Base-by-base conservation (phyloP, 1,140 invertebrate species). In the Macrotrachela quadricornifera region DNA sequence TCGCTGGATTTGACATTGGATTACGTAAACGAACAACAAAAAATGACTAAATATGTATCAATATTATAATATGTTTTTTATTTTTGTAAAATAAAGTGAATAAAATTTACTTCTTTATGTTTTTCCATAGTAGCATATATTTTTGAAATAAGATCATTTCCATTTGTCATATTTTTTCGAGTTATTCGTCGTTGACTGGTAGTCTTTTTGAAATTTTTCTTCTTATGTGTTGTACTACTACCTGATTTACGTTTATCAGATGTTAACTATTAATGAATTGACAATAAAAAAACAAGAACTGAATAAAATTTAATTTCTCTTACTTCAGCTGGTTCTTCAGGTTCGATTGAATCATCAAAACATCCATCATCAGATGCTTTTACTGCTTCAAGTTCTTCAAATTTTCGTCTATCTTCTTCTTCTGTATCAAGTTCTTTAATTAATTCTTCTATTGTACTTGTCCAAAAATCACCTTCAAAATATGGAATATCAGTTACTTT, bases 401-500 rank as follows among this genome's bases (percentile, higher is more conserved):
- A 81, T 63, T 87, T 85, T 48, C 21, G 21, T 30, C 85, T 76
- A 30, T 30, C 21, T 30, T 30, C 21, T 66, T 91, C 87, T 68
- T 95, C 88, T 51, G 61, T 58, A 49, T 67, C 60, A 56, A 95
- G 73, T 69, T 96, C 91, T 67, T 92, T 92, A 55, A 99, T 97
- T 65, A 85, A 90, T 66, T 97, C 92, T 73, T 99, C 94, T 10
- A 99, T 73, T 11, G 96, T 87, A 71, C 96, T 96, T 10, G 94
- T 92, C 94, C 94, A 99, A 70, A 96, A 99, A 71, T 99, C 94
- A 44, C 94, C 94, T 72, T 99, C 91, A 69, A 97, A 97, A 69
- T 99, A 99, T 1, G 94, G 91, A 61, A 99, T 74, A 64, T 94
- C 87, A 15, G 85, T 85, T 30, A 91, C 87, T 52, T 85, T 88